Conservation (phyloP, 92 coral and sea anemone species). For the Bergia puertoricense region DNA sequence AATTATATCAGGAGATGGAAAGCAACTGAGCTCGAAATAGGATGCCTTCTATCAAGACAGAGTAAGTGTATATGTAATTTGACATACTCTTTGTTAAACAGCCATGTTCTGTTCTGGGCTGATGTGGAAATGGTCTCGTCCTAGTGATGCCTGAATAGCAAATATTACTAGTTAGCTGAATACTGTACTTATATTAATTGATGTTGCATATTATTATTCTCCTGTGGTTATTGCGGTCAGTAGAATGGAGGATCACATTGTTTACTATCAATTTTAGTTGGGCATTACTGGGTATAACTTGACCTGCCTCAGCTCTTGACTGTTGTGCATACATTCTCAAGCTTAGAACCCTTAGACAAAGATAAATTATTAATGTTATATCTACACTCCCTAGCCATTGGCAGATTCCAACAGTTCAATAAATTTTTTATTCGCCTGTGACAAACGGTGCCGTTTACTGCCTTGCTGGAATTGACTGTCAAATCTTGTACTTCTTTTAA, state of each 20-base stretch:
- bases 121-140: neutral
- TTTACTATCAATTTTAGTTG: neutral
- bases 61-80: neutral
- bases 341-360: constrained; percentile 33
- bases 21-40: neutral
- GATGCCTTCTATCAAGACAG: neutral
- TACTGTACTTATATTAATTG: neutral
- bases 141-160: neutral
- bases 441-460: neutral
- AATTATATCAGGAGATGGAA: neutral
- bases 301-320: neutral
- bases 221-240: neutral
- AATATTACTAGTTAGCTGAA: neutral
- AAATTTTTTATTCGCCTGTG: constrained; percentile 43
- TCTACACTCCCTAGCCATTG: constrained; percentile 32
- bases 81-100: neutral
- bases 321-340: constrained; percentile 29
- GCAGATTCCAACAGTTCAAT: constrained; percentile 30
- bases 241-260: neutral
- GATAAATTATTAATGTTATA: constrained; percentile 33
- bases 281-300: neutral
- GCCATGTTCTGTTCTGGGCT: neutral
- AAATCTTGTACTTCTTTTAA: no score
- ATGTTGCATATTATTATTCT: constrained; percentile 23
- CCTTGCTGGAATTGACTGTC: neutral